Evolutionary conservation across 2,797 vertebrate genomes (phyloP).

Genomic region (Neopelma chrysocephalum): DNA sequence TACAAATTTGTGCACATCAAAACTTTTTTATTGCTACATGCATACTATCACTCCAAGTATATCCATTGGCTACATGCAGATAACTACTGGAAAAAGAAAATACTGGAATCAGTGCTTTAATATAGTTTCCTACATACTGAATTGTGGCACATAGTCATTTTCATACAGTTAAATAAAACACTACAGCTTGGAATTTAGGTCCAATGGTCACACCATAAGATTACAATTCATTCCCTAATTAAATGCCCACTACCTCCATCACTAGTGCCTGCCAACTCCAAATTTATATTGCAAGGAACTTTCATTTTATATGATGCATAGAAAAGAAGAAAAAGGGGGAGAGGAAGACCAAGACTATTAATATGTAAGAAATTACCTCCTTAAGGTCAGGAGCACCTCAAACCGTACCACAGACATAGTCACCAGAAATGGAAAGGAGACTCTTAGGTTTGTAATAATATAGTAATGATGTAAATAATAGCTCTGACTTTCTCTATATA

Average conservation of each 20-base stretch:
- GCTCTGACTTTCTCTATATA: background rate
- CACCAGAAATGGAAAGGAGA: background rate
- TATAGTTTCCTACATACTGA: constrained; percentile 59
- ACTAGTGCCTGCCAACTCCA: constrained; percentile 49
- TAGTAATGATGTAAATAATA: background rate
- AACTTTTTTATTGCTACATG: background rate
- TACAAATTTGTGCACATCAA: background rate
- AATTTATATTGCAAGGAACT: constrained; percentile 62
- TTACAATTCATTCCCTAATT: constrained; percentile 72
- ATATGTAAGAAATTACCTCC: background rate
- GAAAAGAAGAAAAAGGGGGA: constrained; percentile 32
- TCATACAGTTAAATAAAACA: constrained; percentile 68
- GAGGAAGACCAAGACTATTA: constrained; percentile 13
- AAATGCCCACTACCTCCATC: constrained; percentile 59
- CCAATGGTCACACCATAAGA: constrained; percentile 59
- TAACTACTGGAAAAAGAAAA: too few relatives aligned
- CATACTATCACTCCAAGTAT: background rate
- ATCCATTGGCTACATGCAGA: background rate
- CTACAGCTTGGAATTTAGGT: constrained; percentile 60
- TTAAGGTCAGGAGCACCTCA: constrained; percentile 19
- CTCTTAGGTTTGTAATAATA: background rate
- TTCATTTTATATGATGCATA: constrained; percentile 56
- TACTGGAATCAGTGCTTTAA: constrained; percentile 50
- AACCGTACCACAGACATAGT: background rate
- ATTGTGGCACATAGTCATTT: constrained; percentile 46